Base-by-base conservation (phyloP, 2,888 invertebrate genomes). In the Pyrgus malvae region DNA sequence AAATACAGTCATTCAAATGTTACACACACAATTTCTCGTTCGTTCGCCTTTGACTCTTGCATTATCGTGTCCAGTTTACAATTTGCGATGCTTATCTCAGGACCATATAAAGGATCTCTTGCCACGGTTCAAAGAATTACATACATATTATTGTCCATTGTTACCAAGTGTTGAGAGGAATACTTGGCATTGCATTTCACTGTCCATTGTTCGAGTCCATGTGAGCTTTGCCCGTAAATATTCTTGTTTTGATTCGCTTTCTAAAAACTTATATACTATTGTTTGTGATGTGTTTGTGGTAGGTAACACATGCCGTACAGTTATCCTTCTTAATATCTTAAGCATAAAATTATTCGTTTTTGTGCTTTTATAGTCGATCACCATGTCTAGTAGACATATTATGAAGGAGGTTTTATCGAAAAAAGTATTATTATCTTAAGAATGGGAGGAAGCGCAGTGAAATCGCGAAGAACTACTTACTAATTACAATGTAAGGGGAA, bases 101-200 rank as follows among this genome's bases (percentile, higher is more conserved):
- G 17, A 37, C 17, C 35, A 16, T 37, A 35, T 14, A 35, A 35
- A 16, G n/a, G 17, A 21, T 21, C 3, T 4, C 21, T 3, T 21
- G 21, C 21, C 17, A 17, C 17, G 35, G 16, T 37, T 37, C 35
- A 37, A 37, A 37, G 35, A 37, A 37, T 38, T 17, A 5, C n/a
- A 3, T 12, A 66, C 62, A 33, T 62, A 66, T 70, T 70, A 70
- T 60, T 37, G 56, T 62, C 57, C 64, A 64, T 70, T 69, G 68
- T 69, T 55, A 57, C 53, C 42, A 19, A 37, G 37, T 45, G 41
- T 50, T 31, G 40, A 49, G 49, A 33, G 40, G 29, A 66, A 63
- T 65, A 64, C 69, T 65, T 62, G 66, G 67, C 48, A 45, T 58
- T 50, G 14, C 38, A 23, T 54, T 56, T 42, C 48, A 59, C 48